phyloP scores from a whole-genome alignment of 2,888 invertebrate species.

The Bombylius discolor region DNA sequence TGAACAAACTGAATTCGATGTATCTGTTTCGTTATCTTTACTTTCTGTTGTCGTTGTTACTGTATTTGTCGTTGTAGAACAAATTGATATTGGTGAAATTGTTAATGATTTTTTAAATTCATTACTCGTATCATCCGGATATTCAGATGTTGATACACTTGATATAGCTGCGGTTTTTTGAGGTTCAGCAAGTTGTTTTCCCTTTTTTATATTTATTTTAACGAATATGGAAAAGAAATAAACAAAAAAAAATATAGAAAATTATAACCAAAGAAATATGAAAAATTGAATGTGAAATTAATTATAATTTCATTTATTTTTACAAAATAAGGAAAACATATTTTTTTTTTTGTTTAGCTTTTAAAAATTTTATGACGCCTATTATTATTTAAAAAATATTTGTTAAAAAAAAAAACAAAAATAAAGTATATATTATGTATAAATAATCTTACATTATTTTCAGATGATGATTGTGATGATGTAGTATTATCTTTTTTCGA shows the following conservation, averaged over 20 bases:
- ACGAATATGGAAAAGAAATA: no score
- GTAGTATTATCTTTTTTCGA: not conserved
- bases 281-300: no score
- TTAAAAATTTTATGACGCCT: no score
- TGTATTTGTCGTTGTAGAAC: not conserved
- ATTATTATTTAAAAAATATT: no score
- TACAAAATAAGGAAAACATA: no score
- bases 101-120: not conserved
- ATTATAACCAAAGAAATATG: no score
- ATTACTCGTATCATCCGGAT: conserved; percentile 28
- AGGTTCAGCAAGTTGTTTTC: conserved; percentile 34
- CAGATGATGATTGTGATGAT: not conserved
- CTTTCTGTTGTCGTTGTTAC: not conserved
- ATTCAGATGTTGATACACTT: conserved; percentile 26
- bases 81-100: not conserved
- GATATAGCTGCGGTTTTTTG: conserved; percentile 33
- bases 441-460: not conserved
- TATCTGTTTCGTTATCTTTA: conserved; percentile 24
- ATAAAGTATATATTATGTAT: no score
- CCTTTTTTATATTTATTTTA: conserved; percentile 1
- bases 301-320: no score
- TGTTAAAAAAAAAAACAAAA: no score
- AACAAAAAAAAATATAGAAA: no score
- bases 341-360: no score
- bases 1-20: conserved; percentile 29